These are phyloP conservation scores for Archilochus colubris DNA, from an alignment of 2,113 vertebrate species.

Conservation along the genomic window DNA sequence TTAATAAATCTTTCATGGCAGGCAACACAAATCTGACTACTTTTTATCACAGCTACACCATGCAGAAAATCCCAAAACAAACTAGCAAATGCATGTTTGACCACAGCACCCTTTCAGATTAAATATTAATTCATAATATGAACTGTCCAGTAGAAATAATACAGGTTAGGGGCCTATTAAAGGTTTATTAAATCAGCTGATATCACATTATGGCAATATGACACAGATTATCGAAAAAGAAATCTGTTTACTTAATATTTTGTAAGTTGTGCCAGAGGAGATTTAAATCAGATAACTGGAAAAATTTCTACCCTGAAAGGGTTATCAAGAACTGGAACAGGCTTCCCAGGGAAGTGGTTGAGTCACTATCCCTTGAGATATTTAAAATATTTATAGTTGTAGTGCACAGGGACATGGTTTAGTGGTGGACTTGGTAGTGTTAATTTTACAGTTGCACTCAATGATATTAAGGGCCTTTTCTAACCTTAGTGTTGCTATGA, in stretches of 20 bases:
- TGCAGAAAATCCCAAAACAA: not conserved
- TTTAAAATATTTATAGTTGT: not conserved
- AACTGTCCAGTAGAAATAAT: not conserved
- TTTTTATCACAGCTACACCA: not conserved
- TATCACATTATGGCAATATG: not conserved
- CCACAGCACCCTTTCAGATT: not conserved
- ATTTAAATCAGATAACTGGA: not conserved
- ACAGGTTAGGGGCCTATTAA: not conserved
- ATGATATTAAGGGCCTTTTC: not conserved
- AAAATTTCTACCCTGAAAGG: not conserved
- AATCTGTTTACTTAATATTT: not conserved
- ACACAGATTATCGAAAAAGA: not conserved
- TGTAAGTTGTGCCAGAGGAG: not conserved
- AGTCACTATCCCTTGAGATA: not conserved
- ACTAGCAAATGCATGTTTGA: not conserved
- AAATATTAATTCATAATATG: not conserved
- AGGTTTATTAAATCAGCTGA: not conserved
- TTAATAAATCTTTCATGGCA: not conserved
- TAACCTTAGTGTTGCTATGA: not conserved
- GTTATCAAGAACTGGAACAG: not conserved
- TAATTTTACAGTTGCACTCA: not conserved
- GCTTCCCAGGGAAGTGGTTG: not conserved
- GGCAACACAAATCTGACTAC: not conserved
- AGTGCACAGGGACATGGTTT: not conserved
- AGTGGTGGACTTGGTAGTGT: not conserved